Evolutionary conservation across 2,888 invertebrate species (phyloP).

Genomic region (Leucophora obtusa): DNA sequence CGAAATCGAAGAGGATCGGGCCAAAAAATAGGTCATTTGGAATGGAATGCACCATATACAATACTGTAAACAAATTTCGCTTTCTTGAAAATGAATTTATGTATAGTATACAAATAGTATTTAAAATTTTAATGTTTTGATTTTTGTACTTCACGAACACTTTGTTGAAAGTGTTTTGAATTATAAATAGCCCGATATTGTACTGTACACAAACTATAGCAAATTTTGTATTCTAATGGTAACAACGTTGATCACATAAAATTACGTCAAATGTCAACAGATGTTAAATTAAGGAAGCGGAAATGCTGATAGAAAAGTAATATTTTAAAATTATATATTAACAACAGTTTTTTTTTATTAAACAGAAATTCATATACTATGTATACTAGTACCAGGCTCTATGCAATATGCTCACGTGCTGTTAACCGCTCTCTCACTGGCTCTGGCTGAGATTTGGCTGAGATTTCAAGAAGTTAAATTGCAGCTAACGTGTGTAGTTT

Average conservation of each 20-base stretch:
- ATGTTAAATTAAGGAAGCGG: constrained; percentile 54
- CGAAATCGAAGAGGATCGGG: too few relatives aligned
- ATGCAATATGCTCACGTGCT: too few relatives aligned
- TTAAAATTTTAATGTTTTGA: neutral
- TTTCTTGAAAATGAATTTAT: constrained; percentile 24
- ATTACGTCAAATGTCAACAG: constrained; percentile 45
- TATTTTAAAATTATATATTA: neutral
- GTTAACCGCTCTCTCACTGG: too few relatives aligned
- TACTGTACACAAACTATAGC: constrained; percentile 11
- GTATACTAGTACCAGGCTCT: too few relatives aligned
- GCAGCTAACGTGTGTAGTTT: too few relatives aligned
- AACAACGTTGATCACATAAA: constrained; percentile 5
- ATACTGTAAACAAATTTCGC: constrained; percentile 20
- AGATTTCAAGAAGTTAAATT: too few relatives aligned
- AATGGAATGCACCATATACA: too few relatives aligned
- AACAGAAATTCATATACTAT: neutral
- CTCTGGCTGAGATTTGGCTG: too few relatives aligned
- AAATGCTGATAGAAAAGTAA: constrained; percentile 10
- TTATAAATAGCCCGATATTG: constrained; percentile 16
- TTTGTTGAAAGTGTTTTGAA: constrained; percentile 15
- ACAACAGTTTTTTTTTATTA: neutral
- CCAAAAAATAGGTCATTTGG: too few relatives aligned
- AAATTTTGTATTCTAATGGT: constrained; percentile 30
- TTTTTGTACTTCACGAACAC: constrained; percentile 13
- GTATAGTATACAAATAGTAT: neutral